Percentiles rank a stretch among this genome's conserved stretches.
Conservation (phyloP, 2,888 invertebrate genomes). For the Pediacus dermestoides region DNA sequence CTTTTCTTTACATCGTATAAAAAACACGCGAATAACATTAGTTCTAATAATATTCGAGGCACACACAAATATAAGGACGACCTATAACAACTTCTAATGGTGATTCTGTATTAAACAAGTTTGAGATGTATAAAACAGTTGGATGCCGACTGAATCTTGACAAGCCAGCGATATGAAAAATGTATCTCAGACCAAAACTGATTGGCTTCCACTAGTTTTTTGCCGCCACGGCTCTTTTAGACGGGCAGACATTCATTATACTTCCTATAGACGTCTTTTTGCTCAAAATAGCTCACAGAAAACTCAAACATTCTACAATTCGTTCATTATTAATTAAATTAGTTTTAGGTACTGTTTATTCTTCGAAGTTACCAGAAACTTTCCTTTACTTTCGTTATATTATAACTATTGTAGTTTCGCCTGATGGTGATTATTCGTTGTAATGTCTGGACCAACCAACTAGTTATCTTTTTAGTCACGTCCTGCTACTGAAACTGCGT, state of each 20-base stretch:
- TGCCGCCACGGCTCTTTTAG: conserved; percentile 25
- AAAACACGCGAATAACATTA: conserved; percentile 37
- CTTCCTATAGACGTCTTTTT: conserved; percentile 35
- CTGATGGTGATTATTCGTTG: too few species aligned
- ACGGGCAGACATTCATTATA: conserved; percentile 38
- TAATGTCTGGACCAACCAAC: conserved; percentile 7
- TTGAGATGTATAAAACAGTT: conserved; percentile 37
- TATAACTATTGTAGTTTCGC: too few species aligned
- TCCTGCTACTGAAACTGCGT: conserved; percentile 23
- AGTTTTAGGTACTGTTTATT: too few species aligned
- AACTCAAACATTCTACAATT: too few species aligned
- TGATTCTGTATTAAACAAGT: conserved; percentile 39
- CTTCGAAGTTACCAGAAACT: too few species aligned
- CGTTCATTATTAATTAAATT: too few species aligned
- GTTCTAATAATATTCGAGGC: conserved; percentile 42
- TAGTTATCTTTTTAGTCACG: conserved; percentile 33
- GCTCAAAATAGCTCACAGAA: conserved; percentile 24
- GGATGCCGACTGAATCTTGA: conserved; percentile 42
- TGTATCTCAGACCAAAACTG: conserved; percentile 43
- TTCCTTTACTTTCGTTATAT: too few species aligned
- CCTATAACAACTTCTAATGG: conserved; percentile 39
- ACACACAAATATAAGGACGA: conserved; percentile 27
- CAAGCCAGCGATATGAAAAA: conserved; percentile 48
- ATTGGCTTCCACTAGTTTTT: conserved; percentile 33
- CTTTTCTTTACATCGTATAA: conserved; percentile 28